A percentile compares a stretch with the other conserved stretches of the same genome.
phyloP scores from a whole-genome alignment of 1,140 invertebrate species.

The Tachypleus tridentatus region DNA sequence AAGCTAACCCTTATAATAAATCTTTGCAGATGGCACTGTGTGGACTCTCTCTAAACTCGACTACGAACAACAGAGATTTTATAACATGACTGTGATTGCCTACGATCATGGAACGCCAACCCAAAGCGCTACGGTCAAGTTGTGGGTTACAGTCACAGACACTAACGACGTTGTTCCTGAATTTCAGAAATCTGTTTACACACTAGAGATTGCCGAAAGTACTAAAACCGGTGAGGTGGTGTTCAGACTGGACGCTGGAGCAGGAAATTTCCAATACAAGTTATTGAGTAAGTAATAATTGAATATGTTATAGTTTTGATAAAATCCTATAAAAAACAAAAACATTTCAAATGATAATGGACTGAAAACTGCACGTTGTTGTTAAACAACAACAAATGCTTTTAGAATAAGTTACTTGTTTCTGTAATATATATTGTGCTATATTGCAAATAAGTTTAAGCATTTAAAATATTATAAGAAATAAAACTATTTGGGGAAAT shows the following conservation, averaged over 20 bases:
- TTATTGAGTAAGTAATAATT: constrained; percentile 12
- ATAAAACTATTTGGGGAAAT: too few species aligned
- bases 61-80: constrained; percentile 48
- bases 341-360: too few species aligned
- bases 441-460: too few species aligned
- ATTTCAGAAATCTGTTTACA: constrained; percentile 31
- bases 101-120: constrained; percentile 70
- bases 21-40: constrained; percentile 50
- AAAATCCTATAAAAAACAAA: too few species aligned
- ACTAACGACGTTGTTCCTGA: constrained; percentile 29
- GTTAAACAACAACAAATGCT: too few species aligned
- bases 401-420: too few species aligned
- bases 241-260: constrained; percentile 27
- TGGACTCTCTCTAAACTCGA: constrained; percentile 58
- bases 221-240: constrained; percentile 27
- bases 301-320: too few species aligned
- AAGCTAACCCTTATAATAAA: too few species aligned
- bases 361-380: too few species aligned
- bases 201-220: constrained; percentile 29
- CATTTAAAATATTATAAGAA: too few species aligned
- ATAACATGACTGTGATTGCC: constrained; percentile 65
- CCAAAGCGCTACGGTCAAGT: constrained; percentile 57
- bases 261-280: constrained; percentile 27
- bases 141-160: constrained; percentile 36
- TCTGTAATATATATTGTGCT: too few species aligned